Percentiles rank a stretch among this genome's conserved stretches.
Conservation (phyloP, 2,888 invertebrate species). For the Philereme vetulata region DNA sequence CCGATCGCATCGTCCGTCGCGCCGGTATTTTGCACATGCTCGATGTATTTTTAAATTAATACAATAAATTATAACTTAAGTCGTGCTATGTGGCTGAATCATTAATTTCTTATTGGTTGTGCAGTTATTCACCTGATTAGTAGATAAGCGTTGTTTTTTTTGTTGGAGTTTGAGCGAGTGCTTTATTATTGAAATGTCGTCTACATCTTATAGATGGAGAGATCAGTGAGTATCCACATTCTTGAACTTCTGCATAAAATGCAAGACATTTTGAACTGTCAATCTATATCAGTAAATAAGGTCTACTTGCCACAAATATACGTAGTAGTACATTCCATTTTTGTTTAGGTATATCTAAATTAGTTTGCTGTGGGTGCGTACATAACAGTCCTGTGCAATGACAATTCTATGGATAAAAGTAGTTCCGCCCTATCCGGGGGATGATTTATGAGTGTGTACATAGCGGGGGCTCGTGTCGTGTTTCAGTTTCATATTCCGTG, state of each 20-base stretch:
- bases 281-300: no score
- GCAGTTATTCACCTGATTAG: constrained; percentile 13
- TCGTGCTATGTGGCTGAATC: constrained; percentile 20
- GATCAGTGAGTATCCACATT: constrained; percentile 30
- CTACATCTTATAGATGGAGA: constrained; percentile 31
- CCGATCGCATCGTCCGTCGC: constrained; percentile 30
- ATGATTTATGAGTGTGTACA: constrained; percentile 65
- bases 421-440: constrained; percentile 63
- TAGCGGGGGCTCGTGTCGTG: constrained; percentile 63
- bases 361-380: no score
- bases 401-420: constrained; percentile 45
- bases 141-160: constrained; percentile 25
- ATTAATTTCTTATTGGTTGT: constrained; percentile 36
- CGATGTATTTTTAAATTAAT: constrained; percentile 43
- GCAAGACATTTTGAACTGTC: constrained; percentile 8
- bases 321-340: no score
- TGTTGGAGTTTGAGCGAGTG: constrained; percentile 7
- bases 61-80: constrained; percentile 42
- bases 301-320: no score
- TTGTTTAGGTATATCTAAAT: no score
- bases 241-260: constrained; percentile 32
- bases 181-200: constrained; percentile 29
- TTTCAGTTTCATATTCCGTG: constrained; percentile 67
- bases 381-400: neutral
- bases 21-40: constrained; percentile 52